phyloP scores from a whole-genome alignment of 2,888 invertebrate genomes.

The Agrotis segetum region DNA sequence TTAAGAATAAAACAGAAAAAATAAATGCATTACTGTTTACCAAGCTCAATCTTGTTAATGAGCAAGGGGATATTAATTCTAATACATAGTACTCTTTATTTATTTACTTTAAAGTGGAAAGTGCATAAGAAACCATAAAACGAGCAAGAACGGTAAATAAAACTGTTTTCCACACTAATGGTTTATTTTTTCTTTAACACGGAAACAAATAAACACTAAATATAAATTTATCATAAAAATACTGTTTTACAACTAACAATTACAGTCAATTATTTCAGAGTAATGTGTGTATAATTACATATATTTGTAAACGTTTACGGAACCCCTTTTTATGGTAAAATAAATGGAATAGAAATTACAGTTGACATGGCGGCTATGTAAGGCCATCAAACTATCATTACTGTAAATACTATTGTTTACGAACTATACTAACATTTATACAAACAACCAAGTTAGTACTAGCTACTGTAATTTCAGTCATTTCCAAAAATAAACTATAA shows the following conservation, averaged over 20 bases:
- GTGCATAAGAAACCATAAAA: not conserved
- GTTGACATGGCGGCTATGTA: conserved; percentile 27
- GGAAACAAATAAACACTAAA: not conserved
- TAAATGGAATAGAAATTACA: conserved; percentile 47
- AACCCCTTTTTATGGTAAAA: conserved; percentile 33
- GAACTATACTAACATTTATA: conserved; percentile 4
- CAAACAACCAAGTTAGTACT: not conserved
- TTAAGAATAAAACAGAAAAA: not conserved
- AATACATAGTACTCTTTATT: not conserved
- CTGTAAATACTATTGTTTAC: conserved; percentile 16
- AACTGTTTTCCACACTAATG: not conserved
- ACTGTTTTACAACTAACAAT: conserved; percentile 12
- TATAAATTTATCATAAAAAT: conserved; percentile 12
- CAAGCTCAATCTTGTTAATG: not conserved
- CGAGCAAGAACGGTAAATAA: not conserved
- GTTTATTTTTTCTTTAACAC: not conserved
- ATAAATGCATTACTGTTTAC: not conserved
- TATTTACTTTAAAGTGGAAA: not conserved
- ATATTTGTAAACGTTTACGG: conserved; percentile 26
- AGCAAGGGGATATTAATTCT: not conserved
- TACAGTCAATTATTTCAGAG: conserved; percentile 23
- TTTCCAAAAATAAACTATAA: conserved; percentile 30
- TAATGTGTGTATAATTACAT: conserved; percentile 33
- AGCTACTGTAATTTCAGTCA: conserved; percentile 9
- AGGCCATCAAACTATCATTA: conserved; percentile 38